Conservation (phyloP, 1,140 invertebrate species). For the Aculops lycopersici region DNA sequence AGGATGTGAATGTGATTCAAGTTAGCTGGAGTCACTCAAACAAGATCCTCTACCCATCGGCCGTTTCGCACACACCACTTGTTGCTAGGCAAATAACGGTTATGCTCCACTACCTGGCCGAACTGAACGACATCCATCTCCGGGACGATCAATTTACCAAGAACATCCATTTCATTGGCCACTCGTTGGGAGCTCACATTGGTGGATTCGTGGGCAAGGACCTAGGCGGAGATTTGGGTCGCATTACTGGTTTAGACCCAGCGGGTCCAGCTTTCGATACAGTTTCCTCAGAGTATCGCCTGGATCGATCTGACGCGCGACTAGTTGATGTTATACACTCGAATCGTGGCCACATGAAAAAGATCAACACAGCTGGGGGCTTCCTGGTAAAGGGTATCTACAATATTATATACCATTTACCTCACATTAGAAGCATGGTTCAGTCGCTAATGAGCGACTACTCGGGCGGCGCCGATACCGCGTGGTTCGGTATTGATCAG, state of each 20-base stretch:
- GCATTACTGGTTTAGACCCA: slow-evolving; percentile 28
- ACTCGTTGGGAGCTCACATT: slow-evolving; percentile 10
- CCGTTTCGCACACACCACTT: neutral
- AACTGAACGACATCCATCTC: neutral
- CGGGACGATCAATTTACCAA: no score
- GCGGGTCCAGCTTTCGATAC: slow-evolving; percentile 31
- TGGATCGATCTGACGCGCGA: slow-evolving; percentile 29
- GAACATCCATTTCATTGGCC: slow-evolving; percentile 43
- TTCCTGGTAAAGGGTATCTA: no score
- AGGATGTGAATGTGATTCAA: neutral
- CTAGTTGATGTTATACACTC: slow-evolving; percentile 42
- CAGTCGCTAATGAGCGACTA: no score
- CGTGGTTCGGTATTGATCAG: slow-evolving; percentile 1
- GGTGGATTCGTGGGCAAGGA: slow-evolving; percentile 11
- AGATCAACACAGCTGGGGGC: no score
- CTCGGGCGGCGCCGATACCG: neutral
- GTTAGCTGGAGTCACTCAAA: no score
- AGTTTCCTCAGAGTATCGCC: slow-evolving; percentile 20
- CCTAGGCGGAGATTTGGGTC: slow-evolving; percentile 5
- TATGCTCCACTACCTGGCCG: neutral
- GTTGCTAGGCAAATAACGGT: neutral
- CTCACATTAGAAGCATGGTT: no score
- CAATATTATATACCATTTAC: no score
- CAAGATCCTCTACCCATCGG: neutral
- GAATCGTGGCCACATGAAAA: slow-evolving; percentile 22